Evolutionary conservation across 2,113 vertebrate genomes (phyloP).

Genomic region (Psilopsiagon aurifrons): DNA sequence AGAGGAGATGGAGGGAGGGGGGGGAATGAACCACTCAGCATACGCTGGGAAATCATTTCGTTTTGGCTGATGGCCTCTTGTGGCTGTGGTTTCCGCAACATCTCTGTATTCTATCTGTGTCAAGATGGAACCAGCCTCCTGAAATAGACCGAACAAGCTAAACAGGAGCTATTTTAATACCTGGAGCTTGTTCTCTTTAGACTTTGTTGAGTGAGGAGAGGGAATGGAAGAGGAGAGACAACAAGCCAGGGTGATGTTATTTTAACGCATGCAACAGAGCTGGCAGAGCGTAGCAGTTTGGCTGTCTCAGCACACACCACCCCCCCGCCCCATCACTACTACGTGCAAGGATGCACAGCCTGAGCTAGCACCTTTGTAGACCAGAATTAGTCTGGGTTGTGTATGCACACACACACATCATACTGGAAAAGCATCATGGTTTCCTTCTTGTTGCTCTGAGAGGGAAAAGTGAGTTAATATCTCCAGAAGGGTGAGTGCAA

Average conservation of each 20-base stretch:
- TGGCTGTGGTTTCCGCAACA: conserved; percentile 56
- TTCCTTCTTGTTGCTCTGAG: fast-evolving
- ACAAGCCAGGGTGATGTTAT: conserved; percentile 38
- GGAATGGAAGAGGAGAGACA: conserved; percentile 37
- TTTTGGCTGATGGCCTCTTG: conserved; percentile 64
- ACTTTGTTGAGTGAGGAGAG: conserved; percentile 26
- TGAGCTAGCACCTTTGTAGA: neutral
- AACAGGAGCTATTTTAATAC: conserved; percentile 65
- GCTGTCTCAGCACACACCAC: conserved; percentile 28
- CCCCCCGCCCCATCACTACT: neutral
- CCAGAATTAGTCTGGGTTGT: neutral
- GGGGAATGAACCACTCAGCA: neutral
- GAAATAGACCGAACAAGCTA: conserved; percentile 67
- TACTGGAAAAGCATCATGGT: fast-evolving
- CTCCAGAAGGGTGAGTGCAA: neutral
- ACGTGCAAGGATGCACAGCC: conserved; percentile 38
- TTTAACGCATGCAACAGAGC: conserved; percentile 39
- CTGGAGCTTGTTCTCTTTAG: conserved; percentile 34
- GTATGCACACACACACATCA: neutral
- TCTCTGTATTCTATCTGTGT: conserved; percentile 62
- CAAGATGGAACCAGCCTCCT: conserved; percentile 56
- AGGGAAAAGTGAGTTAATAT: neutral
- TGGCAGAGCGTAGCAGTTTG: neutral
- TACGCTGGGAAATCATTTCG: conserved; percentile 28
- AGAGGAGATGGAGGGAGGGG: neutral